Percentiles rank a stretch among this genome's conserved stretches.
Evolutionary conservation across 64 coral and sea anemone genomes (phyloP).

Genomic region (Trachythela sp.): DNA sequence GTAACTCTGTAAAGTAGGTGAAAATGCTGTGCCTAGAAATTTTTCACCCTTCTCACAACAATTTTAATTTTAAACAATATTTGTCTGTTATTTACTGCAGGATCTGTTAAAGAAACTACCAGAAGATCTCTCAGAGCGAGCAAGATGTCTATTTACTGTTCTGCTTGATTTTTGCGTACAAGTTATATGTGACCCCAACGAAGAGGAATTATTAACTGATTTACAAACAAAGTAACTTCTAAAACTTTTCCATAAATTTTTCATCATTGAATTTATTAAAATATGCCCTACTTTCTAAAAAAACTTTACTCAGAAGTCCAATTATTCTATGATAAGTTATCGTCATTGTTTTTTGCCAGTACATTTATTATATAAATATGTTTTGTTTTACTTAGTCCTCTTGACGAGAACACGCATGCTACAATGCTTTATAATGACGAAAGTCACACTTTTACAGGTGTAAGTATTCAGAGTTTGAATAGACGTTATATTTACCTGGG

Average conservation of each 20-base stretch:
- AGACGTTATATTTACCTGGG: not conserved
- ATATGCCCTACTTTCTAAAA: not conserved
- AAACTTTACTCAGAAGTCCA: no score
- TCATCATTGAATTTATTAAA: not conserved
- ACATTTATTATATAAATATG: not conserved
- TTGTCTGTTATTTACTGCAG: not conserved
- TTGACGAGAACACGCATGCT: not conserved
- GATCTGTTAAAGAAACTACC: not conserved
- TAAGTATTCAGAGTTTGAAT: not conserved
- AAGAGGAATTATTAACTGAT: not conserved
- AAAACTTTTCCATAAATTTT: no score
- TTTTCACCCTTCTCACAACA: no score
- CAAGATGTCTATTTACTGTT: not conserved
- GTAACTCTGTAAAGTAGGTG: no score
- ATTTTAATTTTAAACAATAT: not conserved
- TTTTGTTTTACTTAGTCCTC: not conserved
- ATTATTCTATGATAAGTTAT: no score
- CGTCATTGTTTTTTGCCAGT: no score
- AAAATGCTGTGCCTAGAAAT: no score
- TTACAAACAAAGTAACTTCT: not conserved
- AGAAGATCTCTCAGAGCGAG: not conserved
- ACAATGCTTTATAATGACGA: slow-evolving; percentile 10
- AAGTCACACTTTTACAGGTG: not conserved
- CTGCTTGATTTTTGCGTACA: not conserved
- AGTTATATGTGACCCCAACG: not conserved